Evolutionary conservation across 2,888 invertebrate genomes (phyloP), one percentile per base, ranked within the genome.

Genomic region (Pilophorus perplexus): DNA sequence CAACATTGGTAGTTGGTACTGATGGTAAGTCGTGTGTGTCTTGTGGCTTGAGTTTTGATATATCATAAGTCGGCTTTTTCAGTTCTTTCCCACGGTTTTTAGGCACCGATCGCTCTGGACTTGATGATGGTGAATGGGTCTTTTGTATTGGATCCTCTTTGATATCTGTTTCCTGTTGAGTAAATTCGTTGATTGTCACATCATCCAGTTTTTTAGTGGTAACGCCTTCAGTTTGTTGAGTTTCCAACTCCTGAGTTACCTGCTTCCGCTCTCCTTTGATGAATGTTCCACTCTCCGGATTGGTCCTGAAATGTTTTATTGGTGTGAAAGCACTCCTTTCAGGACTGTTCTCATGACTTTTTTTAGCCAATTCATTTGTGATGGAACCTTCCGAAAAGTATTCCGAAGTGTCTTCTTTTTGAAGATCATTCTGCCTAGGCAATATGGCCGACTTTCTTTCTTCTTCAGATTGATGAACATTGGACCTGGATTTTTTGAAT

Each of bases 381-480:
- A 75, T 71, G 8, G 75, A 75, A 0, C 74, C 75, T 68, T 74
- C 75, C 5, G 75, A 75, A 57, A 74, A 74, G 65, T 74, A 74
- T 50, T 74, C 75, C 5, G 75, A 74, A 12, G 74, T 74, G 46
- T 73, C 73, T 48, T 73, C 74, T 67, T 57, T 22, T 20, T 38
- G 74, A 72, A 52, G 37, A 20, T 14, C 54, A 37, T 42, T 33
- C 14, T 16, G 27, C 12, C 10, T 37, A 14, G 57, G 55, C 25
- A 5, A 16, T 4, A 3, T 23, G 37, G 25, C 28, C 44, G 23
- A 0, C 22, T 28, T 42, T 25, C 10, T 64, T 40, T 46, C 37
- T 10, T n/a, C 25, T 62, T 33, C 12, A 33, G 6, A 8, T 8
- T 37, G 62, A n/a, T 37, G 50, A 28, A 62, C 22, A 18, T 62